Evolutionary conservation across 2,113 vertebrate species (phyloP).

Genomic region (Brachyistius frenatus): DNA sequence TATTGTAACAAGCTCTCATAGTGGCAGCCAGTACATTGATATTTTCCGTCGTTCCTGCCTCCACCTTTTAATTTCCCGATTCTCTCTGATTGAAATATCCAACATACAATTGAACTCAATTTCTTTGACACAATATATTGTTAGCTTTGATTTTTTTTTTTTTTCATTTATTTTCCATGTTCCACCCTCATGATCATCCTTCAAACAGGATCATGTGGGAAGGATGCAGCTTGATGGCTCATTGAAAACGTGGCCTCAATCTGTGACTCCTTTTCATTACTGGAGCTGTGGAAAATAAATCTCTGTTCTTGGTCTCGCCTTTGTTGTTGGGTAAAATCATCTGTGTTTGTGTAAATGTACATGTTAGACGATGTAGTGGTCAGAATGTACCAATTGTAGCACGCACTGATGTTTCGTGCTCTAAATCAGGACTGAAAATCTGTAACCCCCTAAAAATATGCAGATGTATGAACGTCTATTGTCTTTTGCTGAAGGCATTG

Average conservation of each 20-base stretch:
- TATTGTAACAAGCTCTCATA: too few relatives aligned
- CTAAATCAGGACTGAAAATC: constrained; percentile 21
- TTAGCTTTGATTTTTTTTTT: constrained; percentile 34
- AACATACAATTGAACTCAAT: constrained; percentile 19
- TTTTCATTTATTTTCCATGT: constrained; percentile 53
- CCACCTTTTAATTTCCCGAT: background rate
- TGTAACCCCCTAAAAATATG: constrained; percentile 25
- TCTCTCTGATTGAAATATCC: constrained; percentile 39
- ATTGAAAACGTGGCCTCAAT: constrained; percentile 62
- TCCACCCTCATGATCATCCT: constrained; percentile 60
- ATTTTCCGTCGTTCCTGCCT: background rate
- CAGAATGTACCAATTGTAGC: background rate
- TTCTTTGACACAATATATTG: constrained; percentile 24
- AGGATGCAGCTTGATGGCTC: constrained; percentile 72
- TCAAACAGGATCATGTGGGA: constrained; percentile 71
- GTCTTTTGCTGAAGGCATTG: constrained; percentile 33
- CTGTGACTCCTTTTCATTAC: constrained; percentile 64
- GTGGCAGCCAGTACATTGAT: too few relatives aligned
- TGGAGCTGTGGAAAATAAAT: constrained; percentile 32
- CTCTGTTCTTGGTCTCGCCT: constrained; percentile 41
- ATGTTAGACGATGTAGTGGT: constrained; percentile 4
- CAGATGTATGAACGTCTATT: constrained; percentile 33
- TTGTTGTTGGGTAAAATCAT: background rate
- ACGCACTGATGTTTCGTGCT: background rate
- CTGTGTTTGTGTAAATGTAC: background rate